Conservation (phyloP, 2,888 invertebrate genomes). For the Boloria selene region DNA sequence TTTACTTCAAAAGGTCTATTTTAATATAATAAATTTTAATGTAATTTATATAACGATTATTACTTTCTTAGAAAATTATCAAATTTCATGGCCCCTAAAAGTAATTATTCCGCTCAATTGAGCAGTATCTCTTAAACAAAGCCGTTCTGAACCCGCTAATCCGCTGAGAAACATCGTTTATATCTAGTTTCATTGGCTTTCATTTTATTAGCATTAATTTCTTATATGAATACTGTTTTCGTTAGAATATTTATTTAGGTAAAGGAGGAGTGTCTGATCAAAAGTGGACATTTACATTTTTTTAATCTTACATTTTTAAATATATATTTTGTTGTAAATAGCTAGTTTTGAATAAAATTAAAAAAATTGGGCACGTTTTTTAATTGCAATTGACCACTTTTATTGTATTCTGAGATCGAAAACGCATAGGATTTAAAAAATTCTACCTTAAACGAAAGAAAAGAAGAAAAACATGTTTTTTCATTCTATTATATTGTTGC, state of each 20-base stretch:
- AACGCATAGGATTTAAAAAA: no score
- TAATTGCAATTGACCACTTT: no score
- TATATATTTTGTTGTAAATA: no score
- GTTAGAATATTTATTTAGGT: not conserved
- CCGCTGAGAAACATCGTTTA: conserved; percentile 22
- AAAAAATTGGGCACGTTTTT: no score
- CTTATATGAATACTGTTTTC: not conserved
- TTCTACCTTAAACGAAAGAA: no score
- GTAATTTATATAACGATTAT: not conserved
- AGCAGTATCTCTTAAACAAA: conserved; percentile 33
- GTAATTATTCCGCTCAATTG: conserved; percentile 41
- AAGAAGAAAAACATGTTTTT: no score
- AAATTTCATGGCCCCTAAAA: conserved; percentile 34
- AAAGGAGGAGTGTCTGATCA: no score
- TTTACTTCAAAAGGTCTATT: not conserved
- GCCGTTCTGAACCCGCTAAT: conserved; percentile 29
- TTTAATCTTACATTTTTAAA: no score
- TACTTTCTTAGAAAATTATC: not conserved
- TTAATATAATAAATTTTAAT: not conserved
- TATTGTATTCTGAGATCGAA: no score
- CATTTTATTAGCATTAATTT: conserved; percentile 4
- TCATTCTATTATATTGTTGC: not conserved
- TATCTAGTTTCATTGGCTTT: conserved; percentile 20
- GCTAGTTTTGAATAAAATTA: no score
- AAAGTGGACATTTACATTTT: no score